A percentile compares a stretch with the other conserved stretches of the same genome.
Conservation (phyloP, 1,140 invertebrate species). For the Drosophila lowei region DNA sequence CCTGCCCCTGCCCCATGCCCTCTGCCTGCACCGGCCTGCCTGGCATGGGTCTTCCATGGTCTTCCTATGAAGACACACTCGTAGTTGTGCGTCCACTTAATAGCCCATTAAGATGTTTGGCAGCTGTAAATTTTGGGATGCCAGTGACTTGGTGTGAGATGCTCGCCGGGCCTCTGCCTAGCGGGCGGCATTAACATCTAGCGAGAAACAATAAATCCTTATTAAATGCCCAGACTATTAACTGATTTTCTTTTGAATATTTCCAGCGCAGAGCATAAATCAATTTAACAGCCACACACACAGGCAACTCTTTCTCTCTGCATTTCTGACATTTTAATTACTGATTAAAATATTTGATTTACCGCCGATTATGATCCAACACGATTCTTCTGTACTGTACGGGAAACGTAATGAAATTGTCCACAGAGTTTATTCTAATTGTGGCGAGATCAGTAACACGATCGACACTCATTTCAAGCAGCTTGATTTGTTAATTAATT, state of each 20-base stretch:
- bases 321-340: constrained; percentile 75
- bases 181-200: constrained; percentile 57
- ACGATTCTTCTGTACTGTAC: constrained; percentile 16
- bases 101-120: constrained; percentile 74
- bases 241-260: constrained; percentile 75
- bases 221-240: constrained; percentile 79
- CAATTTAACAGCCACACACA: constrained; percentile 54
- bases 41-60: not conserved
- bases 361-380: constrained; percentile 45
- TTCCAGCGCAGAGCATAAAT: constrained; percentile 64
- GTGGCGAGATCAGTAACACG: constrained; percentile 9
- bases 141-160: constrained; percentile 2
- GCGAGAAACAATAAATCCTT: constrained; percentile 79
- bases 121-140: constrained; percentile 63
- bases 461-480: constrained; percentile 14
- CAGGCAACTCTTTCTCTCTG: constrained; percentile 32
- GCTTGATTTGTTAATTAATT: constrained; percentile 13
- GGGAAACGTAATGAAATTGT: not conserved
- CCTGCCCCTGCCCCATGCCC: not conserved
- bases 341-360: constrained; percentile 69
- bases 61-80: constrained; percentile 50
- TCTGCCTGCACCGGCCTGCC: too few relatives aligned
- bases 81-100: constrained; percentile 64
- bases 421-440: not conserved
- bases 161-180: constrained; percentile 15